Evolutionary conservation across 2,888 invertebrate species (phyloP), one percentile per base, ranked within the genome.

Genomic region (Drosophila formosana): DNA sequence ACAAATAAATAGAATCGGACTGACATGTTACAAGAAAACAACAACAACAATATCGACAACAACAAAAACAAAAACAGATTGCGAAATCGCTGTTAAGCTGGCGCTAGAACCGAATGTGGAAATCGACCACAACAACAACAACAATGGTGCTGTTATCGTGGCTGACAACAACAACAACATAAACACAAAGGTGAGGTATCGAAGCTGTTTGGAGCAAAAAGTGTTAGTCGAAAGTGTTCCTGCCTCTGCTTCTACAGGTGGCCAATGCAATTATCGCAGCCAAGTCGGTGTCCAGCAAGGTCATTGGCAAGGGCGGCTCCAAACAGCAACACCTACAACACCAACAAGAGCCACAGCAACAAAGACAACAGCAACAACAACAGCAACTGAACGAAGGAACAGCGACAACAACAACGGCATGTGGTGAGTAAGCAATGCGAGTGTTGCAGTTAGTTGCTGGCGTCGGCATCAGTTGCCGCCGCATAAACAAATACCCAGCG

Each of bases 401-500:
- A 41, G 18, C 18, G 18, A 49, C 56, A 41, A 18, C 18, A 18
- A 41, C 63, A 49, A 41, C 49, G 11, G 4, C 46, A 32, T 49
- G 39, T 28, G 49, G 72, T 75, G 41, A 75, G 75, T 72, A 75
- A 56, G 28, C 39, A n/a, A 4, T n/a, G 4, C n/a, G 30, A 30
- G 30, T 26, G 50, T 62, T 41, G 23, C 13, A 28, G 37, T 58
- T 37, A n/a, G 37, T 37, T 37, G 63, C 34, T 26, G 46, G 52
- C 47, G 52, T 52, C 55, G 53, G 49, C 39, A 23, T 75, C 58
- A 60, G 37, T 49, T 58, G 47, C 57, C 55, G 67, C 51, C 60
- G 23, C 43, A 69, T 72, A 74, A 75, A 62, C 61, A 74, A 70
- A 71, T 51, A 43, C 41, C n/a, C 58, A 50, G 41, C n/a, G 23